Conservation (phyloP, 1,140 invertebrate species). For the Bactericera cockerelli region DNA sequence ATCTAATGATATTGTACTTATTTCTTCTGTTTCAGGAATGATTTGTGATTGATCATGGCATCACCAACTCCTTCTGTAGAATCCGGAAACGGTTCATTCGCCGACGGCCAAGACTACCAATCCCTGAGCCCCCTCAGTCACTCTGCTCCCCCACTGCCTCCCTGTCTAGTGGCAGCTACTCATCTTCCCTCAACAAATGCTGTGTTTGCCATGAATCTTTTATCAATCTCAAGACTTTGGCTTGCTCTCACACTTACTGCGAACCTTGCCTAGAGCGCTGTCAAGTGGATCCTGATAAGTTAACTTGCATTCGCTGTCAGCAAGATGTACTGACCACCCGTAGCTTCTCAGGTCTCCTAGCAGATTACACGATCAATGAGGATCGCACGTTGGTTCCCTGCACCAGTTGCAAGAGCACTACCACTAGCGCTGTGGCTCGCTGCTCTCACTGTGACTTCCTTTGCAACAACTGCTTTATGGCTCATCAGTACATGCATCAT, state of each 20-base stretch:
- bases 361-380: constrained; percentile 44
- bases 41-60: constrained; percentile 53
- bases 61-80: constrained; percentile 78
- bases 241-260: constrained; percentile 73
- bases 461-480: constrained; percentile 92
- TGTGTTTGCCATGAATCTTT: constrained; percentile 64
- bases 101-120: constrained; percentile 42
- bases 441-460: constrained; percentile 91
- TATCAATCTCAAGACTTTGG: constrained; percentile 50
- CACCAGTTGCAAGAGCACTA: constrained; percentile 74
- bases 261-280: constrained; percentile 58
- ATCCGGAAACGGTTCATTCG: constrained; percentile 66
- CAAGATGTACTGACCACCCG: constrained; percentile 42
- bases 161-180: constrained; percentile 31
- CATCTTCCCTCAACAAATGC: constrained; percentile 65
- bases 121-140: constrained; percentile 52
- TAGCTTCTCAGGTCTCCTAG: constrained; percentile 43
- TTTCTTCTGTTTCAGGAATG: constrained; percentile 38
- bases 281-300: constrained; percentile 56
- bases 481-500: constrained; percentile 96
- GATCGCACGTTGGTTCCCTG: constrained; percentile 38
- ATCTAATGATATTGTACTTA: no score
- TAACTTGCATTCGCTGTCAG: constrained; percentile 65
- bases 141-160: constrained; percentile 51
- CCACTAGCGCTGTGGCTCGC: constrained; percentile 69